Conservation (phyloP, 2,888 invertebrate species). For the Erebia ligea region DNA sequence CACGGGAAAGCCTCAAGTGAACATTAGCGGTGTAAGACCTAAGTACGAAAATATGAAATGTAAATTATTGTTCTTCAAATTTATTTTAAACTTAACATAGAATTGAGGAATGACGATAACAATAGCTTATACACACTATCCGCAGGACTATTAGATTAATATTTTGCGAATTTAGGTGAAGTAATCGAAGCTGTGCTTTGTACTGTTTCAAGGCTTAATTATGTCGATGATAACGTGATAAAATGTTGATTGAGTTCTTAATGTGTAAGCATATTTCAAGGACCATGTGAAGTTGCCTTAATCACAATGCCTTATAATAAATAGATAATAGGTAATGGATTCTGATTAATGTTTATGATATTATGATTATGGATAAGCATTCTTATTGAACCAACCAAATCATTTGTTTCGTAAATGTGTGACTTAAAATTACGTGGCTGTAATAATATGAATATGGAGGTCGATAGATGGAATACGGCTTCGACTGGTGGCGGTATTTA, state of each 20-base stretch:
- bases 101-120: too few relatives aligned
- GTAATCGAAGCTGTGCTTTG: neutral
- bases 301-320: conserved; percentile 35
- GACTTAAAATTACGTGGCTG: neutral
- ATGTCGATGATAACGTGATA: neutral
- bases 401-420: neutral
- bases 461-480: neutral
- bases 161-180: neutral
- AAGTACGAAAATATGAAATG: too few relatives aligned
- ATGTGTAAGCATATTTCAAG: conserved; percentile 21
- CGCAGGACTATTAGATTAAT: neutral
- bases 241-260: too few relatives aligned
- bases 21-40: neutral
- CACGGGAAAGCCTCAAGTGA: neutral
- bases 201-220: neutral
- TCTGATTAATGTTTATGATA: neutral
- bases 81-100: neutral
- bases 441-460: neutral
- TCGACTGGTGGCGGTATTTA: conserved; percentile 1
- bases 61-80: neutral
- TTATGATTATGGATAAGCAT: neutral
- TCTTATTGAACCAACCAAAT: neutral
- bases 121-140: neutral
- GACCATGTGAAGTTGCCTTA: conserved; percentile 35
- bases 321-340: conserved; percentile 3